These are phyloP conservation scores for Drosophila melanosoma DNA, from an alignment of 2,888 invertebrate genomes.

Conservation along the genomic window DNA sequence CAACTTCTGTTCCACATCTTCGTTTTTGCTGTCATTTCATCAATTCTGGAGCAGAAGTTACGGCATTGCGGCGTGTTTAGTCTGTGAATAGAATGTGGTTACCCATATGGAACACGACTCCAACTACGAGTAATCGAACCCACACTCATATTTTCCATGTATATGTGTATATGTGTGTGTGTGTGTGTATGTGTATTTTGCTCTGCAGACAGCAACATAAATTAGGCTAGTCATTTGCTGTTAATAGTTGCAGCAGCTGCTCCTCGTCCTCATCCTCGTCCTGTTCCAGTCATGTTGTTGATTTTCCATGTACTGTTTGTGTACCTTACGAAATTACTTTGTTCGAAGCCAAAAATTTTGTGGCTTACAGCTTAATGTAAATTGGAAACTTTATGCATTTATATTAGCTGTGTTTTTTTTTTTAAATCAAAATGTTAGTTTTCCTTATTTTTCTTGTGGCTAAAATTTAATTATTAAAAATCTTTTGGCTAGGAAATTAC, in stretches of 20 bases:
- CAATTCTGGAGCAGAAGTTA: conserved; percentile 68
- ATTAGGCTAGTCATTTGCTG: conserved; percentile 76
- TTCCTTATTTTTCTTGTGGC: neutral
- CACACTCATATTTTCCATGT: neutral
- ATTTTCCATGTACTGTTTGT: conserved; percentile 57
- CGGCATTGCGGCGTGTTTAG: conserved; percentile 73
- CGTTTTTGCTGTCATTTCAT: conserved; percentile 63
- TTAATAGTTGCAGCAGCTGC: conserved; percentile 69
- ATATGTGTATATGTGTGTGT: neutral
- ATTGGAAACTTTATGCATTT: conserved; percentile 4
- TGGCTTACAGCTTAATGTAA: conserved; percentile 4
- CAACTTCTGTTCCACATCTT: neutral
- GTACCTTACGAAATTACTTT: conserved; percentile 68
- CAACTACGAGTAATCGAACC: conserved; percentile 17
- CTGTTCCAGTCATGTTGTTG: conserved; percentile 39
- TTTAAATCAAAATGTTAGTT: neutral
- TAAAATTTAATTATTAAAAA: neutral
- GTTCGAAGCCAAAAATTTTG: neutral
- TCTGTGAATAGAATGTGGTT: conserved; percentile 62
- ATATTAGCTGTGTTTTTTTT: neutral
- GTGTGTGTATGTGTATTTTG: conserved; percentile 19
- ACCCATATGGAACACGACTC: conserved; percentile 49
- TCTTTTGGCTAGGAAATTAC: neutral
- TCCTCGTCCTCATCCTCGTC: neutral
- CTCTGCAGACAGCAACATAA: conserved; percentile 66